Evolutionary conservation across 2,797 vertebrate genomes (phyloP).

Genomic region (Clarias platycephalus): DNA sequence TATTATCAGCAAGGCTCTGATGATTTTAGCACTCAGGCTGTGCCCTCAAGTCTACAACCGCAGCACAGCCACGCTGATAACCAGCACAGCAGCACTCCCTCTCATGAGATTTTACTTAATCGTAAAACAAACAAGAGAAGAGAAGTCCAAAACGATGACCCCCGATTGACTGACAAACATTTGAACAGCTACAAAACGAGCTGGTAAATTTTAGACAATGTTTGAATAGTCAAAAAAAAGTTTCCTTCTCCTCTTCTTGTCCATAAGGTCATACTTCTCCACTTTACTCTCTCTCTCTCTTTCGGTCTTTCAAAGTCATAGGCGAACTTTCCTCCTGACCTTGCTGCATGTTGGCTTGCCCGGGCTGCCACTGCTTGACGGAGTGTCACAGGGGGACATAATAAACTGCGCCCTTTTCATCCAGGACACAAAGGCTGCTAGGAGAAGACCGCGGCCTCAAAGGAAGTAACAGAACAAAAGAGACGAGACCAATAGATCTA

Average conservation of each 20-base stretch:
- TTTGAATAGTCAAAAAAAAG: background rate
- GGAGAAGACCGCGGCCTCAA: constrained; percentile 57
- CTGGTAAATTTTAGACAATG: constrained; percentile 10
- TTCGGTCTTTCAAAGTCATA: constrained; percentile 40
- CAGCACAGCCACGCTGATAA: too few species aligned
- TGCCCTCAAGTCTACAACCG: too few species aligned
- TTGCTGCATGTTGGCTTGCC: constrained; percentile 50
- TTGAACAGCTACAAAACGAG: background rate
- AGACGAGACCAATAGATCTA: constrained; percentile 51
- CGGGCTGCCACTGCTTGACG: constrained; percentile 50
- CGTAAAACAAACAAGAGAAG: background rate
- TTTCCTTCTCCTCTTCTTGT: constrained; percentile 7
- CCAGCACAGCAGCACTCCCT: too few species aligned
- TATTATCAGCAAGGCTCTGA: too few species aligned
- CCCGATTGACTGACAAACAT: background rate
- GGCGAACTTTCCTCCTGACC: constrained; percentile 50
- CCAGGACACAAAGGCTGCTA: constrained; percentile 57
- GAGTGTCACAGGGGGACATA: constrained; percentile 59
- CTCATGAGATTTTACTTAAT: too few species aligned
- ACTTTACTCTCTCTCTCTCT: constrained; percentile 30
- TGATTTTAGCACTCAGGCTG: too few species aligned
- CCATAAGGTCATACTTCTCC: constrained; percentile 5
- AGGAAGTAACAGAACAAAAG: constrained; percentile 57
- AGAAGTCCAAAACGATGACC: background rate
- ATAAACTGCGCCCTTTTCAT: constrained; percentile 62